These are phyloP conservation scores for Dolichomitus sp. DNA, from an alignment of 2,888 invertebrate species.

Conservation along the genomic window DNA sequence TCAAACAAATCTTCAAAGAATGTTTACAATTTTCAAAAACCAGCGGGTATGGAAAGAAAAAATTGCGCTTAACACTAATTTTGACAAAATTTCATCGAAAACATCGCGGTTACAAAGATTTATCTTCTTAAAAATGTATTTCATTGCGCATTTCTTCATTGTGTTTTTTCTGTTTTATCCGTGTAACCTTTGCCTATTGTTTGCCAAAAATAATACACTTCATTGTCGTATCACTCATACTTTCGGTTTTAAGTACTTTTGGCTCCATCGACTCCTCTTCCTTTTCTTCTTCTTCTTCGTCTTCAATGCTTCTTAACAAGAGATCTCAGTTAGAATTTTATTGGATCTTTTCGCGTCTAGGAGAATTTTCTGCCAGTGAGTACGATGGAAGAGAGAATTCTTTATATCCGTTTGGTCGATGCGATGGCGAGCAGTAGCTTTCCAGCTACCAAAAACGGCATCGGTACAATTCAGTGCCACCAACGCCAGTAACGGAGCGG, in stretches of 20 bases:
- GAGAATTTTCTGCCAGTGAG: slow-evolving; percentile 42
- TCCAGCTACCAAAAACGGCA: slow-evolving; percentile 41
- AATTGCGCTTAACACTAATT: too few relatives aligned
- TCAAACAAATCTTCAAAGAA: not conserved
- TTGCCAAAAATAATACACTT: not conserved
- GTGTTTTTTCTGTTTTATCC: not conserved
- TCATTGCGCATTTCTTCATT: not conserved
- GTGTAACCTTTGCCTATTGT: not conserved
- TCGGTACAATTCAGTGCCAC: slow-evolving; percentile 43
- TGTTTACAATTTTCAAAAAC: too few relatives aligned
- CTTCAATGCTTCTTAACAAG: not conserved
- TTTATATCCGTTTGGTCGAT: slow-evolving; percentile 59
- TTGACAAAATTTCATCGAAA: too few relatives aligned
- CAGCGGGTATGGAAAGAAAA: too few relatives aligned
- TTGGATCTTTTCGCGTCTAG: slow-evolving; percentile 15
- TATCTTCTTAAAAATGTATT: too few relatives aligned
- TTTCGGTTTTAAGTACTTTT: not conserved
- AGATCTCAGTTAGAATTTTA: not conserved
- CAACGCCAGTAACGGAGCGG: slow-evolving; percentile 19
- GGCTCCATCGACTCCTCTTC: not conserved
- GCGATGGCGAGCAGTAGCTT: slow-evolving; percentile 50
- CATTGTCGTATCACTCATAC: not conserved
- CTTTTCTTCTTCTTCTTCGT: not conserved
- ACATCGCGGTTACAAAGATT: too few relatives aligned
- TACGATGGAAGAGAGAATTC: slow-evolving; percentile 43